Conservation (phyloP, 2,888 invertebrate genomes). For the Trissoscelio sp. region DNA sequence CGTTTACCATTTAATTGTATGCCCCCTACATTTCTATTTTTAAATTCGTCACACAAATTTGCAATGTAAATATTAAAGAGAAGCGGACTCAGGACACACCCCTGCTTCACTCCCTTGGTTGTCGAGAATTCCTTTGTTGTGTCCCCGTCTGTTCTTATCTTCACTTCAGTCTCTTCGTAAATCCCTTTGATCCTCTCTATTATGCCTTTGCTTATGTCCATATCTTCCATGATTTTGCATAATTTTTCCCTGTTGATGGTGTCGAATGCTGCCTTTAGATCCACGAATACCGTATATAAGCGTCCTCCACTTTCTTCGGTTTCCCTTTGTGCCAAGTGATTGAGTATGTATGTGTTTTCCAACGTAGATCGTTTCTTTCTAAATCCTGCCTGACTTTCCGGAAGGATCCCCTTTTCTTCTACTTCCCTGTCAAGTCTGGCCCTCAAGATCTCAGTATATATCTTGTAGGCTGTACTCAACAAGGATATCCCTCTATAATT, state of each 20-base stretch:
- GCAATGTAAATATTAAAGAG: neutral
- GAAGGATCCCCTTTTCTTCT: neutral
- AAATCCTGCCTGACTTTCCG: neutral
- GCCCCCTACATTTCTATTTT: neutral
- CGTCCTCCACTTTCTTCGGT: neutral
- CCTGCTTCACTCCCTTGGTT: neutral
- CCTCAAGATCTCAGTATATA: neutral
- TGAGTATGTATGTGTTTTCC: neutral
- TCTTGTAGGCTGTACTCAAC: neutral
- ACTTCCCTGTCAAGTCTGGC: neutral
- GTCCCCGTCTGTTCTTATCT: neutral
- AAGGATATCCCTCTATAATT: constrained; percentile 5
- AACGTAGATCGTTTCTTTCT: neutral
- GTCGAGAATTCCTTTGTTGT: neutral
- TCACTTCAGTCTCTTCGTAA: neutral
- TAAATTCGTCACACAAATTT: neutral
- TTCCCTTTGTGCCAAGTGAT: neutral
- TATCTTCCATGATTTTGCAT: neutral
- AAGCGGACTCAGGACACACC: neutral
- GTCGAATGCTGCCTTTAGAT: neutral
- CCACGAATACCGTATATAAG: neutral
- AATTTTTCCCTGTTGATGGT: neutral
- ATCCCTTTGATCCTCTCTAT: neutral
- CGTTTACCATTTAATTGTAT: neutral
- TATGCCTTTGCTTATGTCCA: neutral